Base-by-base conservation (phyloP, 2,797 vertebrate genomes). In the Pristis pectinata region DNA sequence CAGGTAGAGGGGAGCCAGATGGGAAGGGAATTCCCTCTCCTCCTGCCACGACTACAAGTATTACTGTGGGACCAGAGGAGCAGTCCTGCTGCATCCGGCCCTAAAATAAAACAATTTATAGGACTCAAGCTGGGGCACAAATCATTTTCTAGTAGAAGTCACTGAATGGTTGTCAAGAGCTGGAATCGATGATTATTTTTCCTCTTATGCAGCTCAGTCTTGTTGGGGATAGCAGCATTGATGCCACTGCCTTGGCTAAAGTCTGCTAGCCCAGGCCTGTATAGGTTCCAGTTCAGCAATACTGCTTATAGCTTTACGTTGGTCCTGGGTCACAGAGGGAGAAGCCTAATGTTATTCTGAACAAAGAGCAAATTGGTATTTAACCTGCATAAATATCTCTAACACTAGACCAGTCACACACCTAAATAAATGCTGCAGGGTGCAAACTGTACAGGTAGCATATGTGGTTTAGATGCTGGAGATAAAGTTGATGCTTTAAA, bases 341-440 rank as follows among this genome's bases (percentile, higher is more conserved):
- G 41, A 15, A 94, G 11, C 72, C 37, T 74, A 37, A 64, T 74
- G n/a, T n/a, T 70, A 22, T 34, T 94, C 67, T 53, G 72, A 76
- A 76, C 44, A 94, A 76, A n/a, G 30, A 74, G 44, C 44, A n/a
- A 74, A 56, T 76, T 74, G 17, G 59, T 67, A 91, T 24, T 41
- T 91, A 67, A 41, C 59, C 87, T 67, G 92, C 13, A 44, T n/a
- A 94, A 53, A 67, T 53, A n/a, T 76, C 70, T 53, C 92, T 94
- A 13, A 53, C 92, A 76, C 61, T 19, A 22, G 70, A 89, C n/a
- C 89, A 41, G 53, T 53, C 27, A 11, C 83, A 59, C 53, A 87
- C 24, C 83, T 56, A 37, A 49, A 27, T 72, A 70, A 93, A 49
- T 24, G 91, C 91, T 93, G 91, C 64, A 70, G 37, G 44, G 27